These are phyloP conservation scores for Zeuzera pyrina DNA, from an alignment of 2,888 invertebrate species.

Conservation along the genomic window DNA sequence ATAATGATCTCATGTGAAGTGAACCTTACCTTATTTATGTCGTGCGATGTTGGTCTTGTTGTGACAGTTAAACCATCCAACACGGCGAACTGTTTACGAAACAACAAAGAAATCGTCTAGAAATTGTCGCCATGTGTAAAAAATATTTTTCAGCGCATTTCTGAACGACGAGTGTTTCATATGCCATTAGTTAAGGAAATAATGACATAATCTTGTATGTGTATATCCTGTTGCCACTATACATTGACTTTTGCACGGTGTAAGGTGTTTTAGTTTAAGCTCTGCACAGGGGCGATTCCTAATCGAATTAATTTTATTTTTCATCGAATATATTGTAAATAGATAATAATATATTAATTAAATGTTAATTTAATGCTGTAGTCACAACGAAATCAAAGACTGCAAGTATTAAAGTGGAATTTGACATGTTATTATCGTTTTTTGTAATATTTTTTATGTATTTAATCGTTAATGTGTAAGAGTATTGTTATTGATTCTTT, in stretches of 20 bases:
- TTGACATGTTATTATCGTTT: slow-evolving; percentile 43
- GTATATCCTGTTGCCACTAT: slow-evolving; percentile 45
- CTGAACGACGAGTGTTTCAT: background rate
- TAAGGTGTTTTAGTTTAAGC: slow-evolving; percentile 36
- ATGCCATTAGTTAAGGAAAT: slow-evolving; percentile 9
- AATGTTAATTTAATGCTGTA: slow-evolving; percentile 51
- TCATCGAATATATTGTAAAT: slow-evolving; percentile 64
- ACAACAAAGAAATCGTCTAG: background rate
- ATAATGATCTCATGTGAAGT: slow-evolving; percentile 25
- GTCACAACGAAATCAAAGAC: slow-evolving; percentile 72
- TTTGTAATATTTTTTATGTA: slow-evolving; percentile 48
- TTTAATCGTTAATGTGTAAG: slow-evolving; percentile 46
- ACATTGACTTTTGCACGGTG: slow-evolving; percentile 38
- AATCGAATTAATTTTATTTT: slow-evolving; percentile 44
- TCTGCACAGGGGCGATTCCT: slow-evolving; percentile 58
- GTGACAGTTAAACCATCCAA: slow-evolving; percentile 1
- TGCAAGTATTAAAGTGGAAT: slow-evolving; percentile 53
- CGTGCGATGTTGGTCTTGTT: slow-evolving; percentile 8
- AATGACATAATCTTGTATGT: slow-evolving; percentile 5
- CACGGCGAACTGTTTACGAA: background rate
- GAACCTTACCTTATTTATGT: slow-evolving; percentile 10
- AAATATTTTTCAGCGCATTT: background rate
- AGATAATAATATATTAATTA: slow-evolving; percentile 29
- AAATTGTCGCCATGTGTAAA: slow-evolving; percentile 3
- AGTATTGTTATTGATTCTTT: slow-evolving; percentile 51